Conservation (phyloP, 2,113 vertebrate genomes). For the Formicarius rufipectus region DNA sequence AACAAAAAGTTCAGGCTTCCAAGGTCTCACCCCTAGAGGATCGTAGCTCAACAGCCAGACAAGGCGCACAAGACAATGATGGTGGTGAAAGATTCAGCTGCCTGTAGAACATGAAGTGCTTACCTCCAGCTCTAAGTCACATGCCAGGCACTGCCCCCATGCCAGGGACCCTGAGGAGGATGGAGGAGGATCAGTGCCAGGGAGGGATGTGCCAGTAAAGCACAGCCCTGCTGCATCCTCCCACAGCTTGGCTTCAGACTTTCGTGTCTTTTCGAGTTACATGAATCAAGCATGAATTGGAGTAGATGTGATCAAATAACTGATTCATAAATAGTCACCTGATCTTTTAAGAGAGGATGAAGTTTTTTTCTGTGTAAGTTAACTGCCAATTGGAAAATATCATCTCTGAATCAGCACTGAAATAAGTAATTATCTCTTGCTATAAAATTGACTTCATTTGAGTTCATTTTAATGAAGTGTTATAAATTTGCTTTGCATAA, state of each 20-base stretch:
- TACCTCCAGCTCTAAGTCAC: neutral
- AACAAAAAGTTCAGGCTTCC: neutral
- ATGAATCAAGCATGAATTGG: neutral
- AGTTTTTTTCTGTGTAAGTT: neutral
- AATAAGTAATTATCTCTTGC: neutral
- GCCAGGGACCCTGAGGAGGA: neutral
- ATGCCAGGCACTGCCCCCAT: fast-evolving
- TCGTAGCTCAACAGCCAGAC: fast-evolving
- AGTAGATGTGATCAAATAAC: neutral
- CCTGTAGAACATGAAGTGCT: fast-evolving
- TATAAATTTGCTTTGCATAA: neutral
- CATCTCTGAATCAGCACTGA: neutral
- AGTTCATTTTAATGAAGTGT: neutral
- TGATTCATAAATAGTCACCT: neutral
- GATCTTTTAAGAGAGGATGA: neutral
- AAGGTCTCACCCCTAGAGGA: fast-evolving
- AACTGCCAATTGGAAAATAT: neutral
- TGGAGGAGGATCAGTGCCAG: neutral
- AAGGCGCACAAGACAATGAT: fast-evolving
- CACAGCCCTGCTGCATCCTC: neutral
- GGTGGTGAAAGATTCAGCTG: neutral
- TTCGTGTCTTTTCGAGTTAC: neutral
- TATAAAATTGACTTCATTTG: neutral
- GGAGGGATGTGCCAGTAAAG: neutral
- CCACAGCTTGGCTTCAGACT: neutral